These are phyloP conservation scores for Parapsyche elsis DNA, from an alignment of 1,140 invertebrate species.

Conservation along the genomic window DNA sequence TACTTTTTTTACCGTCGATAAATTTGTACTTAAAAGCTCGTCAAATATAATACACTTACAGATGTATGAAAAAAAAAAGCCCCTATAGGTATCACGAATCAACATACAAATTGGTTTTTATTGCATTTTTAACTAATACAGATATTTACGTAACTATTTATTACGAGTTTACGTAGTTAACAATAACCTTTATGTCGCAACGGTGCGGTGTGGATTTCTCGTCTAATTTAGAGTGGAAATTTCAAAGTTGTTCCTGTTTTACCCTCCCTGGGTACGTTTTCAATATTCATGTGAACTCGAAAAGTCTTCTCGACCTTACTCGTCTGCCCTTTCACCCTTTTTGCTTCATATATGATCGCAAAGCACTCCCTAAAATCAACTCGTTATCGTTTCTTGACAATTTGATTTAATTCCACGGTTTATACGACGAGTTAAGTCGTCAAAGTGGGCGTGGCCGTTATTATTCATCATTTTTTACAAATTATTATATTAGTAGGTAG, in stretches of 20 bases:
- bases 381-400: no score
- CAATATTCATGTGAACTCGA: slow-evolving; percentile 33
- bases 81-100: no score
- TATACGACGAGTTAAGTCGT: no score
- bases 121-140: not conserved
- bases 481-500: no score
- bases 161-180: not conserved
- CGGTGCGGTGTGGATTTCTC: slow-evolving; percentile 11
- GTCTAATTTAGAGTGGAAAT: slow-evolving; percentile 18
- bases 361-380: not conserved
- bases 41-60: no score
- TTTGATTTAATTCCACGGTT: no score
- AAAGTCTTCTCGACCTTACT: slow-evolving; percentile 20
- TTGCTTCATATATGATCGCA: not conserved
- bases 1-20: no score
- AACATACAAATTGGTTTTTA: no score
- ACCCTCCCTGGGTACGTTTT: not conserved
- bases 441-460: no score
- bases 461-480: no score
- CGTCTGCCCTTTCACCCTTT: not conserved
- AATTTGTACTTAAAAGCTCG: no score
- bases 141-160: not conserved
- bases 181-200: not conserved
- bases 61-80: no score
- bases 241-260: slow-evolving; percentile 21